Evolutionary conservation across 2,113 vertebrate species (phyloP).

Genomic region (Eubucco bourcierii): DNA sequence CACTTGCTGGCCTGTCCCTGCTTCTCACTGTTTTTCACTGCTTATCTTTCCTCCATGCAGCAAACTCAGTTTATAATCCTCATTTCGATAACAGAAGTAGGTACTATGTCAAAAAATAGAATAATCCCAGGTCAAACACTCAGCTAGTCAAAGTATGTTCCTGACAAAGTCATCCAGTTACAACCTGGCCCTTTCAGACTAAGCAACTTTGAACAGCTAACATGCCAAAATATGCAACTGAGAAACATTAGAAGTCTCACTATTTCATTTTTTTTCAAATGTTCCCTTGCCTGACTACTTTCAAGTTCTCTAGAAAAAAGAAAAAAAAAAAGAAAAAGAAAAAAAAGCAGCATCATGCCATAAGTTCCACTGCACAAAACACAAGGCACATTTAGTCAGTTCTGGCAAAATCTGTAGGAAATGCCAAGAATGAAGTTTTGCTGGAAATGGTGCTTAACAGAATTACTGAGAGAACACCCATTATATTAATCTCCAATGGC

Average conservation of each 20-base stretch:
- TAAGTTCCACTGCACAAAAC: neutral
- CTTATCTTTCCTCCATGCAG: neutral
- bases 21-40: neutral
- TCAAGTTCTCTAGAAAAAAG: neutral
- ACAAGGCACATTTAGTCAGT: neutral
- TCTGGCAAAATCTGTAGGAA: slow-evolving; percentile 6
- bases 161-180: neutral
- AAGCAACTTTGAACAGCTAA: neutral
- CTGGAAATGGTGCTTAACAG: neutral
- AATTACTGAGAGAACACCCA: neutral
- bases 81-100: neutral
- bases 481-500: neutral
- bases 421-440: neutral
- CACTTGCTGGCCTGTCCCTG: neutral
- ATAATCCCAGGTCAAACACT: neutral
- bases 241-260: neutral
- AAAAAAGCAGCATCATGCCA: neutral
- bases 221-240: neutral
- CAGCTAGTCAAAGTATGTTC: neutral
- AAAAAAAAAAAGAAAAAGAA: neutral
- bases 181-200: neutral
- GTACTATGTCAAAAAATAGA: neutral
- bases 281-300: neutral
- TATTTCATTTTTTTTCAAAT: neutral
- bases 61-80: neutral